A percentile compares a stretch with the other conserved stretches of the same genome.
These are phyloP conservation scores for Hemibagrus guttatus DNA, from an alignment of 2,797 vertebrate species.

Conservation along the genomic window DNA sequence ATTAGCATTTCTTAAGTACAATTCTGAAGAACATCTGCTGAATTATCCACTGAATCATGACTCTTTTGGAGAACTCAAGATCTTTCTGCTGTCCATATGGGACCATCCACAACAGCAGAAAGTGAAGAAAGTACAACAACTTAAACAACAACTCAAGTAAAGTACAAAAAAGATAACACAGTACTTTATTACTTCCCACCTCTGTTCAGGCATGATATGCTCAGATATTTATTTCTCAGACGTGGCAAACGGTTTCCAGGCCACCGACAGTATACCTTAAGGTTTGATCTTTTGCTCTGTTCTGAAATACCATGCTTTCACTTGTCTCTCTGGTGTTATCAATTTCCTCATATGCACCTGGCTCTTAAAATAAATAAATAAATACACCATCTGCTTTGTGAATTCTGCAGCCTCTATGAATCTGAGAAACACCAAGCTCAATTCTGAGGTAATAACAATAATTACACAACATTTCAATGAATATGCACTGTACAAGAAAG, in stretches of 20 bases:
- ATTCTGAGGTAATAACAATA: slow-evolving; percentile 55
- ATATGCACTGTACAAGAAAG: slow-evolving; percentile 33
- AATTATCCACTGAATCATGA: not conserved
- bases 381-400: slow-evolving; percentile 55
- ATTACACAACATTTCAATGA: slow-evolving; percentile 64
- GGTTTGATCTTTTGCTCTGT: not conserved
- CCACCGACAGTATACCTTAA: too few species aligned
- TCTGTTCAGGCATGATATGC: not conserved
- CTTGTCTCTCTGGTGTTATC: not conserved
- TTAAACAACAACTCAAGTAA: not conserved
- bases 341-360: slow-evolving; percentile 37
- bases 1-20: not conserved
- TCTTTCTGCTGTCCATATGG: not conserved
- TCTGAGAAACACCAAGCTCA: slow-evolving; percentile 28
- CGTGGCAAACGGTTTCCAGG: not conserved
- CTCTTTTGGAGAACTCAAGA: not conserved
- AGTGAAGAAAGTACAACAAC: not conserved
- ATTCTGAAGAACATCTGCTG: not conserved
- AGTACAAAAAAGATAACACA: not conserved
- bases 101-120: not conserved
- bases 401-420: slow-evolving; percentile 32
- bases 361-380: slow-evolving; percentile 34
- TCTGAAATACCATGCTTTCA: not conserved
- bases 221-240: slow-evolving; percentile 1
- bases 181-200: not conserved